Base-by-base conservation (phyloP, 2,797 vertebrate genomes). In the Chromis chromis region DNA sequence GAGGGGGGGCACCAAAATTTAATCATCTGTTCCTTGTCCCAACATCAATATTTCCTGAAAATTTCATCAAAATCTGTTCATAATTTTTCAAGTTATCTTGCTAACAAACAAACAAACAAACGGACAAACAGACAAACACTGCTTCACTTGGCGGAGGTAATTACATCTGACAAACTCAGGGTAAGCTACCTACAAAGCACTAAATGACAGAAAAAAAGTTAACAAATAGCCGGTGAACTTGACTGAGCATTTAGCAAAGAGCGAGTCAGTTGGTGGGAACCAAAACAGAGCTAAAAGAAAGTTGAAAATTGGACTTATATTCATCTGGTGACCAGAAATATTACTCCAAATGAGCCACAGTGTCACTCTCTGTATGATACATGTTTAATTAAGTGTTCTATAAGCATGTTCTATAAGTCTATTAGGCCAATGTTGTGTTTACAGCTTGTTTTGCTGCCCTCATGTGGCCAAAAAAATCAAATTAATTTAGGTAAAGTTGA, bases 371-470 rank as follows among this genome's bases (percentile, higher is more conserved):
- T n/a, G 33, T 36, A 36, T 11, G 33, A 12, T 36, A 3, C 33
- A 36, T 36, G 10, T 36, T 36, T 36, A 36, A 36, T 36, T 36
- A 36, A 36, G 33, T 36, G 33, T 10, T 36, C n/a, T n/a, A n/a
- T n/a, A n/a, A 36, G 10, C 10, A 11, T 12, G 33, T 36, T 36
- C 28, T 31, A 5, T 36, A 7, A 11, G 33, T 36, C n/a, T 46
- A 46, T 3, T 17, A 7, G 44, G 44, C 14, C 44, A n/a, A n/a
- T 49, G 46, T 21, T 64, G 22, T 27, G 36, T 58, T 70, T 36
- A 42, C 4, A 44, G 17, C 2, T 55, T 68, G 19, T 16, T 65
- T 27, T 42, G 52, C 52, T 84, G 71, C 44, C 70, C 56, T 60
- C 61, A 52, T 49, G 76, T 75, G 79, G 69, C 14, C 22, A 21